Evolutionary conservation across 2,888 invertebrate species (phyloP).

Genomic region (Drosophila algonquin): DNA sequence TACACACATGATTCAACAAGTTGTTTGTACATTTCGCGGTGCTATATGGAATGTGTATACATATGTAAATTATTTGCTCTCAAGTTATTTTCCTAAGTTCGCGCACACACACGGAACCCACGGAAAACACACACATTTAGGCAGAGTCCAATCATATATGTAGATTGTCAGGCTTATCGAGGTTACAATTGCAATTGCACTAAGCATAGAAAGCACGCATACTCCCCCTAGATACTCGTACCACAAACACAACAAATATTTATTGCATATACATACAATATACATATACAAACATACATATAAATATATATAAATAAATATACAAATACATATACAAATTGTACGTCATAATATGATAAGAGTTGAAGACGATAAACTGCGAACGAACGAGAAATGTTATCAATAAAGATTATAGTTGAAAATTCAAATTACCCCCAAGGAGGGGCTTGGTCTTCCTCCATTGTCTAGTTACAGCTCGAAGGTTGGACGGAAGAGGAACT

Average conservation of each 20-base stretch:
- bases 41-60: constrained; percentile 67
- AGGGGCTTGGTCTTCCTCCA: constrained; percentile 12
- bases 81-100: constrained; percentile 39
- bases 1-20: constrained; percentile 36
- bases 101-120: constrained; percentile 6
- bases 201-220: constrained; percentile 50
- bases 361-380: constrained; percentile 67
- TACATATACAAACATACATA: constrained; percentile 37
- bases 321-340: constrained; percentile 52
- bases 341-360: constrained; percentile 64
- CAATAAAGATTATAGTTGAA: constrained; percentile 81
- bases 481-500: constrained; percentile 72
- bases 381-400: constrained; percentile 72
- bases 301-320: constrained; percentile 35
- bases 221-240: constrained; percentile 35
- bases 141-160: constrained; percentile 29
- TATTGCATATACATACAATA: constrained; percentile 59
- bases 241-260: constrained; percentile 53
- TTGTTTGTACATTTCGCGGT: constrained; percentile 77
- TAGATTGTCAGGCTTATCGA: constrained; percentile 50
- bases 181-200: constrained; percentile 47
- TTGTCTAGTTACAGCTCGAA: constrained; percentile 45
- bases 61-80: constrained; percentile 38
- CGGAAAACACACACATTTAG: constrained; percentile 2
- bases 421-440: constrained; percentile 53